These are phyloP conservation scores for Okamejei kenojei DNA, from an alignment of 2,797 vertebrate species.

Conservation along the genomic window DNA sequence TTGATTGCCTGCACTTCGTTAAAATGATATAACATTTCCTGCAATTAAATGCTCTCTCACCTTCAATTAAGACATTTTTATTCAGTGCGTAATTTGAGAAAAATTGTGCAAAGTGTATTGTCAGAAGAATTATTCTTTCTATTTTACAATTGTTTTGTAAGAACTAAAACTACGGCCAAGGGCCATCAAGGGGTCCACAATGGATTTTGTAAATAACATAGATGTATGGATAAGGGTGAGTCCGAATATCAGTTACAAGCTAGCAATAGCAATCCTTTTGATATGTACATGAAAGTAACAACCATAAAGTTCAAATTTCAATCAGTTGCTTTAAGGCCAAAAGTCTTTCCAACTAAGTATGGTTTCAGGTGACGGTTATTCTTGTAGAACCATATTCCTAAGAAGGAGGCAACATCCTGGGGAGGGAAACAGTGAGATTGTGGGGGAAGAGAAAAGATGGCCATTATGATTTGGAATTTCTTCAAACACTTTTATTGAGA, in stretches of 20 bases:
- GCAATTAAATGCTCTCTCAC: neutral
- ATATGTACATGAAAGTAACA: neutral
- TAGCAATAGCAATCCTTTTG: too few species aligned
- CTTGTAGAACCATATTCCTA: neutral
- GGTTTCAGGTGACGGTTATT: neutral
- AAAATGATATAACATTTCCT: neutral
- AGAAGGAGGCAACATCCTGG: neutral
- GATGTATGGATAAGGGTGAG: too few species aligned
- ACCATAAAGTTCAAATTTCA: neutral
- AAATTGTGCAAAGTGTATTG: neutral
- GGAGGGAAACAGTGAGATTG: too few species aligned
- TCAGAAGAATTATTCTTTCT: neutral
- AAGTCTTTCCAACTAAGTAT: neutral
- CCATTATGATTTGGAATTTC: neutral
- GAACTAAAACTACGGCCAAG: neutral
- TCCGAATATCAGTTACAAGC: neutral
- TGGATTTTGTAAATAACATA: neutral
- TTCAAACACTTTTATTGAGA: neutral
- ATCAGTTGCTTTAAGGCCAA: neutral
- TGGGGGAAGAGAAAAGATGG: neutral
- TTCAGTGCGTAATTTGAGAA: neutral
- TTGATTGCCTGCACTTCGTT: neutral
- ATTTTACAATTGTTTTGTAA: neutral
- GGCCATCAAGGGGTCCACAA: neutral
- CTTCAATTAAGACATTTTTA: neutral